Evolutionary conservation across 2,113 vertebrate species (phyloP).

Genomic region (Syrrhaptes paradoxus): DNA sequence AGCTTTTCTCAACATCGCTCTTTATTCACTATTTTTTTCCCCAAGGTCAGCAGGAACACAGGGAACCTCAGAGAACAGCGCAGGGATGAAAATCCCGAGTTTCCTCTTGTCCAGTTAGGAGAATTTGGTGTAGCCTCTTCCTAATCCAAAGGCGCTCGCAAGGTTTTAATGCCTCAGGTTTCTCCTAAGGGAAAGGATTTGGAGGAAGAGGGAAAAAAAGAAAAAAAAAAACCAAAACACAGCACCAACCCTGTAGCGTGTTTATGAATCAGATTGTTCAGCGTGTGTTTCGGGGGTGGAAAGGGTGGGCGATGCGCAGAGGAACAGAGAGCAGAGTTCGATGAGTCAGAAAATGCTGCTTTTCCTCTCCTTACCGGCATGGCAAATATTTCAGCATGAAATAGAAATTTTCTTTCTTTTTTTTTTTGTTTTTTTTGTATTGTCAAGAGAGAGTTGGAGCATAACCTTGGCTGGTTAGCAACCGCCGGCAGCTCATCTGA

Average conservation of each 20-base stretch:
- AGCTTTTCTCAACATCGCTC: neutral
- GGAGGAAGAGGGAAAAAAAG: neutral
- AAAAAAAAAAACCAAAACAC: neutral
- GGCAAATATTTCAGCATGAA: constrained; percentile 1
- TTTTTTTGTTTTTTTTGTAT: neutral
- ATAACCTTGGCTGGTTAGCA: constrained; percentile 17
- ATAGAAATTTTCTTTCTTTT: neutral
- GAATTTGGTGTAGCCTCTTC: neutral
- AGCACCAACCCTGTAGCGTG: neutral
- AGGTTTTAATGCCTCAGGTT: constrained; percentile 17
- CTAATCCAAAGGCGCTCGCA: neutral
- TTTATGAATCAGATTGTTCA: constrained; percentile 67
- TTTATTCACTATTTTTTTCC: neutral
- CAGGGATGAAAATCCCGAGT: neutral
- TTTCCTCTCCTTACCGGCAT: constrained; percentile 4
- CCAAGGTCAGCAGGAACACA: neutral
- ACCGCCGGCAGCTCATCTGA: neutral
- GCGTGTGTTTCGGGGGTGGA: constrained; percentile 68
- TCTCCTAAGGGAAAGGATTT: constrained; percentile 38
- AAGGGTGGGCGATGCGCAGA: constrained; percentile 64
- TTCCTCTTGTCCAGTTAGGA: neutral
- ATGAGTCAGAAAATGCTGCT: constrained; percentile 71
- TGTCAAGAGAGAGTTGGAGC: neutral
- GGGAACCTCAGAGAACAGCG: neutral
- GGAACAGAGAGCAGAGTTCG: constrained; percentile 50